phyloP scores from a whole-genome alignment of 2,113 vertebrate genomes.

The Heterocephalus glaber region DNA sequence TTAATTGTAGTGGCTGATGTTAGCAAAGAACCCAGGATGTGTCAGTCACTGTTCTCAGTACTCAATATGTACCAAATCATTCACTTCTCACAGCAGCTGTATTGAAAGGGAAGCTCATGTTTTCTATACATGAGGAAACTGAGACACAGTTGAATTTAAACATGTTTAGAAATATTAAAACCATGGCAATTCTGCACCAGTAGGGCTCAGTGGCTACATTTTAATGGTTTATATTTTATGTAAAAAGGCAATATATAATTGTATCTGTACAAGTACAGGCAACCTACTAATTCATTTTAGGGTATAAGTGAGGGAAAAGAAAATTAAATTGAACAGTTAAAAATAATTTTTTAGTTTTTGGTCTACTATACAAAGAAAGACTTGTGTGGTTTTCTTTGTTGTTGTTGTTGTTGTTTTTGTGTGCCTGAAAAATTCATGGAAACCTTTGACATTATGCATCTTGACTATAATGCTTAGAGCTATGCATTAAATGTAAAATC shows the following conservation, averaged over 20 bases:
- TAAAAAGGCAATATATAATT: not conserved
- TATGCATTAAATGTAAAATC: conserved; percentile 56
- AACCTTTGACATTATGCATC: not conserved
- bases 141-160: not conserved
- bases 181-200: not conserved
- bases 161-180: not conserved
- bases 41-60: not conserved
- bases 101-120: not conserved
- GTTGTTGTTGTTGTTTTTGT: not conserved
- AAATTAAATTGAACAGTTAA: not conserved
- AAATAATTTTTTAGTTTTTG: conserved; percentile 2
- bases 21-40: not conserved
- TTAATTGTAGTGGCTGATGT: not conserved
- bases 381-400: not conserved
- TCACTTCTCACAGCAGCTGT: not conserved
- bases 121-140: not conserved
- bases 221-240: not conserved
- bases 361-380: not conserved
- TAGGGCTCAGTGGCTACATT: not conserved
- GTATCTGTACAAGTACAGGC: not conserved
- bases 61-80: not conserved
- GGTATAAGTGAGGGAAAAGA: not conserved
- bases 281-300: not conserved
- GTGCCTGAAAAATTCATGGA: not conserved
- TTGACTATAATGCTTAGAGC: not conserved